Evolutionary conservation across 1,140 invertebrate species (phyloP).

Genomic region (Cepaea nemoralis): DNA sequence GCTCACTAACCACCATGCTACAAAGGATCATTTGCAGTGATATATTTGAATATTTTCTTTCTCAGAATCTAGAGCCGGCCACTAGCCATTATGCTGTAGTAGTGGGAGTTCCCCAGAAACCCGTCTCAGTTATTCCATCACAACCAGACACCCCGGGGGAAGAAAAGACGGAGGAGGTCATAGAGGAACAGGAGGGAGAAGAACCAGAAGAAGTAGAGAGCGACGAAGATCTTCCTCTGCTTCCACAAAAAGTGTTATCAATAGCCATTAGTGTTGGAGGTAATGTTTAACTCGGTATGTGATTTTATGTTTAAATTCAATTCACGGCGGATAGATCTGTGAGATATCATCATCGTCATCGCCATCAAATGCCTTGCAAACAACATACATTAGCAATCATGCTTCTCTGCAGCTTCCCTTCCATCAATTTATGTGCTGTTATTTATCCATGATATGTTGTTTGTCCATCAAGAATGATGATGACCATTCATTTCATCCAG

Average conservation of each 20-base stretch:
- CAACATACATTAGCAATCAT: too few species aligned
- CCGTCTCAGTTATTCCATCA: not conserved
- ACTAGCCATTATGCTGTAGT: not conserved
- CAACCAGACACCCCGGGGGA: not conserved
- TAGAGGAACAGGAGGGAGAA: not conserved
- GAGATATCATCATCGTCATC: too few species aligned
- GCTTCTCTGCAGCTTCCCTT: too few species aligned
- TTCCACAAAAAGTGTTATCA: not conserved
- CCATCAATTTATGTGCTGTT: not conserved
- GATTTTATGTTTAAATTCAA: too few species aligned
- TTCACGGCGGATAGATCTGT: too few species aligned
- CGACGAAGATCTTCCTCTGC: constrained; percentile 13
- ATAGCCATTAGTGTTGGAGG: not conserved
- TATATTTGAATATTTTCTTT: not conserved
- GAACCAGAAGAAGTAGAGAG: constrained; percentile 22
- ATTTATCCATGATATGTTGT: not conserved
- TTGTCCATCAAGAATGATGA: too few species aligned
- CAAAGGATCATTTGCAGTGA: too few species aligned
- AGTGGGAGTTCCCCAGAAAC: not conserved
- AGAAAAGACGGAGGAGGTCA: not conserved
- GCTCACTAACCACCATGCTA: too few species aligned
- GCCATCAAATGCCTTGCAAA: too few species aligned
- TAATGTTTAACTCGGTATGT: not conserved
- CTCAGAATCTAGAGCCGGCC: not conserved
- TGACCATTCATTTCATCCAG: too few species aligned